Evolutionary conservation across 2,113 vertebrate genomes (phyloP).

Genomic region (Amazona guildingii): DNA sequence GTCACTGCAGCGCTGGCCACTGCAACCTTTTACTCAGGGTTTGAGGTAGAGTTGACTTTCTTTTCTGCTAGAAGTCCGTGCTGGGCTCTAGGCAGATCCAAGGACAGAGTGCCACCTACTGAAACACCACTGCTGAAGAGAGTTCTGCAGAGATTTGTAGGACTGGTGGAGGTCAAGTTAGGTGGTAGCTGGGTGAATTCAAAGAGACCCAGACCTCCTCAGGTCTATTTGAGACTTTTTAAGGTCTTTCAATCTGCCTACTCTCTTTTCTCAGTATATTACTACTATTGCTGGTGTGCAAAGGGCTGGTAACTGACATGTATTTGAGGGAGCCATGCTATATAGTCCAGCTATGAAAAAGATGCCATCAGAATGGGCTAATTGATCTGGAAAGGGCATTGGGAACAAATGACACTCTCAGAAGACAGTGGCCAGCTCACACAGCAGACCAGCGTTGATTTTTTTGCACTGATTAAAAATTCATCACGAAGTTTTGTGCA

Average conservation of each 20-base stretch:
- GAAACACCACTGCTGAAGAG: not conserved
- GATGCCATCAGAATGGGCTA: not conserved
- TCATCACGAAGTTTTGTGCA: not conserved
- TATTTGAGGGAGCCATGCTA: not conserved
- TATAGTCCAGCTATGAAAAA: not conserved
- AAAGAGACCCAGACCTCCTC: not conserved
- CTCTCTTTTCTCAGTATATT: not conserved
- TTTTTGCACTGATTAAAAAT: not conserved
- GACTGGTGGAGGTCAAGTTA: not conserved
- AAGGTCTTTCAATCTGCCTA: not conserved
- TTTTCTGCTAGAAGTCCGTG: not conserved
- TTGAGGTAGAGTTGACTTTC: not conserved
- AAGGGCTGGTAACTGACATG: rapidly evolving
- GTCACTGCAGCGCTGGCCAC: rapidly evolving
- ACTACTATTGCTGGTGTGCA: not conserved
- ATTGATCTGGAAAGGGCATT: not conserved
- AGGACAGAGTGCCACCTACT: not conserved
- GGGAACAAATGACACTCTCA: not conserved
- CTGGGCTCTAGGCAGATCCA: not conserved
- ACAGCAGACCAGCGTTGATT: not conserved
- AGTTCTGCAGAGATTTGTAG: not conserved
- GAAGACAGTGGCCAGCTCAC: not conserved
- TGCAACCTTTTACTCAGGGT: not conserved
- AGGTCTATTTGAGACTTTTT: not conserved
- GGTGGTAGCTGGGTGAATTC: not conserved